Percentiles rank a stretch among this genome's conserved stretches.
These are phyloP conservation scores for Cerceris ruficornis DNA, from an alignment of 2,888 invertebrate genomes.

Conservation along the genomic window DNA sequence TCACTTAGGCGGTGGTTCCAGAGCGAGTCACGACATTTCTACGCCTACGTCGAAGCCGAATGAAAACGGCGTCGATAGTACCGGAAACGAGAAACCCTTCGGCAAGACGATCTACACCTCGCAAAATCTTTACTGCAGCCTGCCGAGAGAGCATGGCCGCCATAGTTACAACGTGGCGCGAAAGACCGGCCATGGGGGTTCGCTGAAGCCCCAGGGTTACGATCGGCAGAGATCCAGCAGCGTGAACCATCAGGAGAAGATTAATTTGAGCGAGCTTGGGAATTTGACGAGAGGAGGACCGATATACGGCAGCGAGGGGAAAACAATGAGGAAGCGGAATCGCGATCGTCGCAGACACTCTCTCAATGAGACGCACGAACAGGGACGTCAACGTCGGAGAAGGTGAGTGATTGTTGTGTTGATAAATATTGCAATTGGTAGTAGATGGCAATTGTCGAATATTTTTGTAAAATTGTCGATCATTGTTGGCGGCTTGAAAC, in stretches of 20 bases:
- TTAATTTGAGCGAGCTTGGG: conserved; percentile 58
- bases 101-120: conserved; percentile 69
- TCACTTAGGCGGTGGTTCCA: conserved; percentile 75
- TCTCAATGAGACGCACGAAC: conserved; percentile 76
- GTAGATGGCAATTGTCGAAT: conserved; percentile 24
- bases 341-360: conserved; percentile 78
- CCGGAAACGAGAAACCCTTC: conserved; percentile 62
- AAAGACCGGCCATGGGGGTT: conserved; percentile 55
- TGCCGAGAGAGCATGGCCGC: conserved; percentile 75
- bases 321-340: conserved; percentile 73
- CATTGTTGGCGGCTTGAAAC: too few relatives aligned
- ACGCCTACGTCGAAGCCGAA: conserved; percentile 53
- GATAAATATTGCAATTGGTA: neutral
- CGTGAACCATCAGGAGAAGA: conserved; percentile 64
- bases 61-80: conserved; percentile 32
- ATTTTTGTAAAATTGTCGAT: too few relatives aligned
- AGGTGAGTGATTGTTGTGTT: conserved; percentile 67
- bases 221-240: conserved; percentile 69
- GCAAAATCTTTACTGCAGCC: conserved; percentile 78
- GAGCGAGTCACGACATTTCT: conserved; percentile 64
- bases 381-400: conserved; percentile 69
- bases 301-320: conserved; percentile 74
- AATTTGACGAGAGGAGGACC: conserved; percentile 67
- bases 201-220: conserved; percentile 58
- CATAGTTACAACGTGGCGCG: conserved; percentile 61